phyloP scores from a whole-genome alignment of 2,113 vertebrate genomes.

The Bujurquina vittata region DNA sequence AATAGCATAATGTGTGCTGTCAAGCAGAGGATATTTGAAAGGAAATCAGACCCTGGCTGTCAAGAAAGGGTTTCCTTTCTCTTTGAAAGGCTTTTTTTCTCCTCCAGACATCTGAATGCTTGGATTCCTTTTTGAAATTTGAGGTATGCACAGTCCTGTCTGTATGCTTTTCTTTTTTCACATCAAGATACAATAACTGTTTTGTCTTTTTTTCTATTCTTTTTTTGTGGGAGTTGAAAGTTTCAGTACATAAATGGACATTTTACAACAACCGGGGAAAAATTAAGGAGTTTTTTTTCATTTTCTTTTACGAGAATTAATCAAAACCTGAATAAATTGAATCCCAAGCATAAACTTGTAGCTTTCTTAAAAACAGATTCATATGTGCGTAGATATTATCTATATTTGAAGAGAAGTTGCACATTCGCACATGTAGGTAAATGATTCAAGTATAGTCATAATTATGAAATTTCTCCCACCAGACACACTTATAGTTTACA shows the following conservation, averaged over 20 bases:
- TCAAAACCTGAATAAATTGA: neutral
- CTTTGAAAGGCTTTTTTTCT: slow-evolving; percentile 32
- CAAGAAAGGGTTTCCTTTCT: slow-evolving; percentile 39
- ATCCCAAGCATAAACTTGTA: neutral
- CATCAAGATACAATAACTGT: neutral
- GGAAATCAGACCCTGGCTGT: slow-evolving; percentile 52
- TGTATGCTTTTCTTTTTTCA: slow-evolving; percentile 9
- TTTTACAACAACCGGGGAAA: neutral
- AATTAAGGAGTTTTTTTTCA: neutral
- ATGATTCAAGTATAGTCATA: neutral
- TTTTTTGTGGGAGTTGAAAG: neutral
- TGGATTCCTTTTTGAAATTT: slow-evolving; percentile 34
- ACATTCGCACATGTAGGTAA: too few relatives aligned
- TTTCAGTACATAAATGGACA: neutral
- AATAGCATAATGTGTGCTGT: slow-evolving; percentile 55
- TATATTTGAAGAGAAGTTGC: neutral
- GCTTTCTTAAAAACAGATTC: neutral
- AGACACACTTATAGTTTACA: neutral
- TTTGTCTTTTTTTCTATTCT: neutral
- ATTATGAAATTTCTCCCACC: neutral
- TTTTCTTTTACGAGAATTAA: neutral
- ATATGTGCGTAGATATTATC: neutral
- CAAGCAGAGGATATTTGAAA: slow-evolving; percentile 57
- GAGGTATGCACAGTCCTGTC: neutral
- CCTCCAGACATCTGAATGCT: slow-evolving; percentile 36